These are phyloP conservation scores for Climacteris rufus DNA, from an alignment of 2,113 vertebrate genomes.

Conservation along the genomic window DNA sequence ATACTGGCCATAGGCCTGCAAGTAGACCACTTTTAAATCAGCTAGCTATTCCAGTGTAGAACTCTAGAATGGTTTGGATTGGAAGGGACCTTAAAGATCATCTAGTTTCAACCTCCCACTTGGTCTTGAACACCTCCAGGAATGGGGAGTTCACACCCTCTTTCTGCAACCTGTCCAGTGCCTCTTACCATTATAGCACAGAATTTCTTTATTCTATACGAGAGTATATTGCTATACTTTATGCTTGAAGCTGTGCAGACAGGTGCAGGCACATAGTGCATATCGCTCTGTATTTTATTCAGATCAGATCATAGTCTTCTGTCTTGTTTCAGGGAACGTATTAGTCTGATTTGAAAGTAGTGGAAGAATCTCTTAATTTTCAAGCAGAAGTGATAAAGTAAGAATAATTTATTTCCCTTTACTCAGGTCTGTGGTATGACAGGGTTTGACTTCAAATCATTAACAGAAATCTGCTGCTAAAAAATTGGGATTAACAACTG, in stretches of 20 bases:
- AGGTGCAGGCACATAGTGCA: background rate
- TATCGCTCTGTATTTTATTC: background rate
- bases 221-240: background rate
- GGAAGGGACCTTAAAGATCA: background rate
- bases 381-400: background rate
- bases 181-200: background rate
- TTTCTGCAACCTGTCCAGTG: background rate
- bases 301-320: background rate
- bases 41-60: background rate
- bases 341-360: background rate
- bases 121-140: background rate
- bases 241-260: background rate
- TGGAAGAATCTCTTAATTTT: background rate
- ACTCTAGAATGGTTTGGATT: background rate
- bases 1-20: background rate
- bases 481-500: background rate
- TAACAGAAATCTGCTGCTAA: background rate
- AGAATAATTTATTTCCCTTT: background rate
- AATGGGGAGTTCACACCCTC: background rate
- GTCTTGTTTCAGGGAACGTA: background rate
- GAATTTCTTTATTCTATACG: background rate
- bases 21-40: background rate
- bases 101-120: background rate
- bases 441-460: background rate
- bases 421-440: background rate